Evolutionary conservation across 1,140 invertebrate genomes (phyloP).

Genomic region (Rhizoglyphus robini): DNA sequence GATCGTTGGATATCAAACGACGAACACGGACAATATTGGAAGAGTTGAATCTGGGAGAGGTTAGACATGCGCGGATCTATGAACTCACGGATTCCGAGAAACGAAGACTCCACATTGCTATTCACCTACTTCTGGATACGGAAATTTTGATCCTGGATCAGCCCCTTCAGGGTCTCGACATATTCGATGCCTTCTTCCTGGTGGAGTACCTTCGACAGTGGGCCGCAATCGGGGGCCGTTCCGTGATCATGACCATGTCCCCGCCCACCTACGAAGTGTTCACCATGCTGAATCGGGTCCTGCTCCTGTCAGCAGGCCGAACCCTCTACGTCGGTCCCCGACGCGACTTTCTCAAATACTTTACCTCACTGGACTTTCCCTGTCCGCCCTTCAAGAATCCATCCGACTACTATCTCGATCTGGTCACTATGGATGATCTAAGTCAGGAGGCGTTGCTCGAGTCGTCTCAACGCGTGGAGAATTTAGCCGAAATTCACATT

Average conservation of each 20-base stretch:
- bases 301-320: slow-evolving; percentile 69
- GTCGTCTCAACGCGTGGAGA: slow-evolving; percentile 79
- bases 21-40: slow-evolving; percentile 71
- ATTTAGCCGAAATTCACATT: slow-evolving; percentile 64
- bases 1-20: slow-evolving; percentile 40
- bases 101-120: slow-evolving; percentile 66
- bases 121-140: slow-evolving; percentile 57
- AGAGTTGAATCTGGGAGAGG: slow-evolving; percentile 72
- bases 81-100: slow-evolving; percentile 70
- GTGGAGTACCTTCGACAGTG: slow-evolving; percentile 85
- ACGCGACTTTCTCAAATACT: slow-evolving; percentile 78
- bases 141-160: slow-evolving; percentile 73
- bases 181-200: slow-evolving; percentile 88
- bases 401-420: slow-evolving; percentile 44
- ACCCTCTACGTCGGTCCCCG: slow-evolving; percentile 78
- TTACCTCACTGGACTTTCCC: slow-evolving; percentile 80
- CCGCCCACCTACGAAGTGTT: slow-evolving; percentile 90
- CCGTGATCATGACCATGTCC: slow-evolving; percentile 79
- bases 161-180: slow-evolving; percentile 81
- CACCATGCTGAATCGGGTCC: slow-evolving; percentile 72
- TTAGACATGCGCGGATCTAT: slow-evolving; percentile 57
- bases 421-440: slow-evolving; percentile 80
- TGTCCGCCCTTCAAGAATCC: slow-evolving; percentile 92
- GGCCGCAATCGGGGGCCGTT: slow-evolving; percentile 58
- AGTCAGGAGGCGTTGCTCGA: slow-evolving; percentile 84